Evolutionary conservation across 2,113 vertebrate species (phyloP), one percentile per base, ranked within the genome.

Genomic region (Percopsis transmontana): DNA sequence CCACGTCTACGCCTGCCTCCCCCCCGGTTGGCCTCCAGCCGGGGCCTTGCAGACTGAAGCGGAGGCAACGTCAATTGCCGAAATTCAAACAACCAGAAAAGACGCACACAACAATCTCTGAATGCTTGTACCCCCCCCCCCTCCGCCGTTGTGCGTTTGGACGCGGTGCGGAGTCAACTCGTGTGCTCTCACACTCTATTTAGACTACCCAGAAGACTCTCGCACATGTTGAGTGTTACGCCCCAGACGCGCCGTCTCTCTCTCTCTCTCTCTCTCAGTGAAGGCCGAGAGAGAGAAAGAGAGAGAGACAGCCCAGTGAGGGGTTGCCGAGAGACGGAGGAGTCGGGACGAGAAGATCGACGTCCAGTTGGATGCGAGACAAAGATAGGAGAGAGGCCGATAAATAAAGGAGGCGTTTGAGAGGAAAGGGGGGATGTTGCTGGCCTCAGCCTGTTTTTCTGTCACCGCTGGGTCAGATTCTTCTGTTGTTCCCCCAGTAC

Each of bases 41-140:
- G 85, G 86, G 60, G 16, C 15, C 45, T 66, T 66, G 64, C 62
- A 85, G 71, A 80, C 65, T 56, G 18, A 69, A 87, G 78, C 50
- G 45, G 64, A 84, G 80, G 80, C 75, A 61, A 73, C 80, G 81
- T 85, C 78, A 79, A 85, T 85, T 79, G 68, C 68, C 15, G 8
- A 87, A 86, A 85, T 66, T 73, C 69, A 88, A 88, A 89, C 83
- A 86, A 70, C 61, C 62, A 70, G 60, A 80, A 81, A 80, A 82
- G 82, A 80, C 79, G 76, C 77, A 73, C 80, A 83, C 78, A 77
- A 80, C 62, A 61, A 55, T 45, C 62, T 68, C 74, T 27, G 48
- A 5, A 19, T 3, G 2, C 48, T 63, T 67, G 59, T 73, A 41
- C 58, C n/a, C n/a, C n/a, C n/a, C n/a, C n/a, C n/a, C n/a, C n/a